A percentile compares a stretch with the other conserved stretches of the same genome.
These are phyloP conservation scores for Momotus momota DNA, from an alignment of 2,797 vertebrate species.

Conservation along the genomic window DNA sequence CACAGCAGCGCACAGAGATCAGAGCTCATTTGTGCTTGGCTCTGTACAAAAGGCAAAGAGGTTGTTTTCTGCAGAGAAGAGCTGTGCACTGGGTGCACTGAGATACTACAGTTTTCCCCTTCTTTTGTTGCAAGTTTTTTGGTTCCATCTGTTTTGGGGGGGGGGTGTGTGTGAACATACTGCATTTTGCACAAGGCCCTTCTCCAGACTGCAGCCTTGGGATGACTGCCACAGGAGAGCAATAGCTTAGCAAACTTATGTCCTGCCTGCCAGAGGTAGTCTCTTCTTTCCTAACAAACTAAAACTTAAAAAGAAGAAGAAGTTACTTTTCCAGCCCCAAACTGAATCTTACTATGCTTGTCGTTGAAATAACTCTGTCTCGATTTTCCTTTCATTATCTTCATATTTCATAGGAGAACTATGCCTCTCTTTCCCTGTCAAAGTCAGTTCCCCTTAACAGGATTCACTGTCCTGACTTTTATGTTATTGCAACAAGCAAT, in stretches of 20 bases:
- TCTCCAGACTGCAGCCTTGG: neutral
- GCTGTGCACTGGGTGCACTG: too few relatives aligned
- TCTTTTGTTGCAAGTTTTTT: neutral
- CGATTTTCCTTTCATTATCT: slow-evolving; percentile 10
- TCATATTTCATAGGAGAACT: slow-evolving; percentile 13
- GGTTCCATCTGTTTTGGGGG: neutral
- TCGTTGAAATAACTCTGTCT: slow-evolving; percentile 44
- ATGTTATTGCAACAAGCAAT: neutral
- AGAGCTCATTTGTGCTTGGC: neutral
- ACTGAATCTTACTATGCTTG: slow-evolving; percentile 3
- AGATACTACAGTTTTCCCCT: neutral
- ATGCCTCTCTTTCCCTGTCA: neutral
- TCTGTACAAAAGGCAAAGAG: neutral
- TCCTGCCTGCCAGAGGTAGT: neutral
- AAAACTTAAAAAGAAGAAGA: neutral
- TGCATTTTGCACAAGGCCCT: neutral
- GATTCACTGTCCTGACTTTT: neutral
- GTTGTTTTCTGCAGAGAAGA: neutral
- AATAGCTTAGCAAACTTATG: neutral
- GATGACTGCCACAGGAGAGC: rapidly evolving
- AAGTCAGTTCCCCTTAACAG: neutral
- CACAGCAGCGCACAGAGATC: neutral
- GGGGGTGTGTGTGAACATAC: neutral
- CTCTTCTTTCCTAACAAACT: neutral
- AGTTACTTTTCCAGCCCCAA: slow-evolving; percentile 10